These are phyloP conservation scores for Euura saliciscinereae DNA, from an alignment of 1,140 invertebrate genomes.

Conservation along the genomic window DNA sequence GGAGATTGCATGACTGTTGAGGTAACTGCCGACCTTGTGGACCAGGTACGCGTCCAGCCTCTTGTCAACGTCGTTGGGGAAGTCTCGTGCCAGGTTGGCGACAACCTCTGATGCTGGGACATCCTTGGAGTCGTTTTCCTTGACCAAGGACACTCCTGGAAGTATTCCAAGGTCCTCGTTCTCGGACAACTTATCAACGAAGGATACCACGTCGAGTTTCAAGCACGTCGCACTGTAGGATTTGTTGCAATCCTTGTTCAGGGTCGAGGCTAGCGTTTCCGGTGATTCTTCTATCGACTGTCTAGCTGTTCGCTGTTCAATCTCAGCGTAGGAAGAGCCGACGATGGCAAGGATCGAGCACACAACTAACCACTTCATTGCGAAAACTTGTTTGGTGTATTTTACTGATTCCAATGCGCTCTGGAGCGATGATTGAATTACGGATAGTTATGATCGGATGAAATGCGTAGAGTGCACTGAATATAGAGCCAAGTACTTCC, in stretches of 20 bases:
- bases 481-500: constrained; percentile 44
- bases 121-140: constrained; percentile 64
- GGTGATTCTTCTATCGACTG: constrained; percentile 46
- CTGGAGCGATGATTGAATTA: not conserved
- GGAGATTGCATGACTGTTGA: constrained; percentile 75
- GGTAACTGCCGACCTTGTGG: constrained; percentile 71
- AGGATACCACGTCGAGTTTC: constrained; percentile 79
- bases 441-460: constrained; percentile 16
- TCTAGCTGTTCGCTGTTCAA: constrained; percentile 41
- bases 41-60: constrained; percentile 77
- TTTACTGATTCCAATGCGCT: not conserved
- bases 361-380: constrained; percentile 4
- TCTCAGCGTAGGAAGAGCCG: constrained; percentile 35
- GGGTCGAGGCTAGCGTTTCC: constrained; percentile 33
- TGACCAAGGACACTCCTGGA: constrained; percentile 74
- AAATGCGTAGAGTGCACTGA: constrained; percentile 52
- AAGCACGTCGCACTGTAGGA: constrained; percentile 77
- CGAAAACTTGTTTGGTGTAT: not conserved
- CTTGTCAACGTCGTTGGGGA: constrained; percentile 77
- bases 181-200: constrained; percentile 74
- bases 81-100: constrained; percentile 72
- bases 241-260: constrained; percentile 69
- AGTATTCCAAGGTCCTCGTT: constrained; percentile 69
- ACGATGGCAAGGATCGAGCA: not conserved
- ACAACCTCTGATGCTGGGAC: constrained; percentile 70